Base-by-base conservation (phyloP, 2,113 vertebrate genomes). In the Rhombomys opimus region DNA sequence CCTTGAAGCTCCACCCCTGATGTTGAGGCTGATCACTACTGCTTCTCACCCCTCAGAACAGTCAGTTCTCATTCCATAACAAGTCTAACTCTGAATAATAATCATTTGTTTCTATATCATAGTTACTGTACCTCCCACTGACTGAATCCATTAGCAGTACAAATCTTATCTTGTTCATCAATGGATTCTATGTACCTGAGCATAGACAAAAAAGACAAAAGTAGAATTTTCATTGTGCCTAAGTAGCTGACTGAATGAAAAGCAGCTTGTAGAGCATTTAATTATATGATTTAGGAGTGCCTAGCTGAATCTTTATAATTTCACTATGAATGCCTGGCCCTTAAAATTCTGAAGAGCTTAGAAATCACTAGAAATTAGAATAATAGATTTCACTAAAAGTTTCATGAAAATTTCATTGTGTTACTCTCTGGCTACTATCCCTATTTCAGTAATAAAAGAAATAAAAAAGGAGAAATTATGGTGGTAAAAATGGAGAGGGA, bases 361-460 rank as follows among this genome's bases (percentile, higher is more conserved):
- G 15, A 38, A 82, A 52, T 94, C 20, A 54, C 22, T 72, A 86
- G 46, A 85, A 95, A 81, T 57, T 67, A 78, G 30, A 95, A 88
- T 87, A 57, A 50, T 61, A 12, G 54, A 50, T 32, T 88, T 92
- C 54, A 46, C 46, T 65, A 90, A 32, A 93, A 91, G 52, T 25
- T 88, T 92, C 30, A 65, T 92, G 41, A 85, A 87, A 89, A 20
- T n/a, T 80, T 86, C 27, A 87, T 41, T 57, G 46, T 52, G 5
- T 92, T 76, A 46, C 75, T 38, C 30, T 73, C 5, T 85, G 41
- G 67, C 54, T 92, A 59, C 18, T 23, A 88, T 3, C n/a, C 23
- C 59, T 96, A 32, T 91, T 94, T 87, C 38, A 90, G 10, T 10
- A 85, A 41, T 38, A 86, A 91, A 89, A 91, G 12, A 86, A 46